These are phyloP conservation scores for Masnerella sp. DNA, from an alignment of 2,888 invertebrate genomes.

Conservation along the genomic window DNA sequence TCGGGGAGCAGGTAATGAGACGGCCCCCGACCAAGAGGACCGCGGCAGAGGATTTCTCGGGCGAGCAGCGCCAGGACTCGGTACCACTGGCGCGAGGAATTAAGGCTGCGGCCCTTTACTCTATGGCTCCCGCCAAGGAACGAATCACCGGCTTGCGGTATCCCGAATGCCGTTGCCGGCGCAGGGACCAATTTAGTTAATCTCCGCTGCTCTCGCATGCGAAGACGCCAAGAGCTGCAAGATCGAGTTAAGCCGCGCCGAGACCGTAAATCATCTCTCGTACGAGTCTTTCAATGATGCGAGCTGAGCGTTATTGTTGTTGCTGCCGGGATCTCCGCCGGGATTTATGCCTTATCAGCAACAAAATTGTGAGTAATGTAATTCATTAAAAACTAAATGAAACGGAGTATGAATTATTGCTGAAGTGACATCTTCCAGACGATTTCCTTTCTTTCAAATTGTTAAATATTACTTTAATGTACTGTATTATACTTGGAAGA, in stretches of 20 bases:
- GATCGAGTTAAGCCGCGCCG: slow-evolving; percentile 62
- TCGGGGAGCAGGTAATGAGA: slow-evolving; percentile 76
- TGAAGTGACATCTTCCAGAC: no score
- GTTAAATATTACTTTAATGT: no score
- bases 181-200: slow-evolving; percentile 70
- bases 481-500: no score
- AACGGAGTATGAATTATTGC: no score
- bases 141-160: slow-evolving; percentile 63
- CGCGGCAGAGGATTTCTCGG: slow-evolving; percentile 60
- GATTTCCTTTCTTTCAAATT: no score
- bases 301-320: slow-evolving; percentile 25
- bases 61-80: slow-evolving; percentile 60
- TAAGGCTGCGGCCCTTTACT: slow-evolving; percentile 61
- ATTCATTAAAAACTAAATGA: no score
- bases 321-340: slow-evolving; percentile 13
- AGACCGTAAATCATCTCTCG: slow-evolving; percentile 50
- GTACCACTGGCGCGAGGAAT: slow-evolving; percentile 58
- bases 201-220: slow-evolving; percentile 63
- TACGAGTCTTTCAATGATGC: slow-evolving; percentile 56
- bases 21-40: slow-evolving; percentile 77
- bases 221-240: slow-evolving; percentile 59
- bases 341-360: slow-evolving; percentile 23
- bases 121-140: slow-evolving; percentile 60
- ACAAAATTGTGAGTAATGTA: no score
- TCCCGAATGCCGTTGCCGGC: slow-evolving; percentile 57